Percentiles rank a stretch among this genome's conserved stretches.
phyloP scores from a whole-genome alignment of 1,140 invertebrate genomes.

The Bombus soroeensis region DNA sequence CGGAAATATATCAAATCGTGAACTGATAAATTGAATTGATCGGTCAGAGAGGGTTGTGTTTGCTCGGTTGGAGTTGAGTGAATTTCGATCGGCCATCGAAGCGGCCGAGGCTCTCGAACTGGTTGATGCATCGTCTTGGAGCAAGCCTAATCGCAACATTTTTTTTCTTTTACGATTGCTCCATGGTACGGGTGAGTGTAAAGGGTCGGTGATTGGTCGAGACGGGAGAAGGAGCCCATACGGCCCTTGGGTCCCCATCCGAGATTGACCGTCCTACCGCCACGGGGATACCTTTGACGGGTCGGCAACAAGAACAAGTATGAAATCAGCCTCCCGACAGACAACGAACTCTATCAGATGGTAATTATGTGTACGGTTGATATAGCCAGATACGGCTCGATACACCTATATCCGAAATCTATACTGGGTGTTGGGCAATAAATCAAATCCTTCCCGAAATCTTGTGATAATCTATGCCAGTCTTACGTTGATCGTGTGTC shows the following conservation, averaged over 20 bases:
- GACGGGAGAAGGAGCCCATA: conserved; percentile 73
- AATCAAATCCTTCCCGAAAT: conserved; percentile 35
- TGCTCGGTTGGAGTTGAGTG: conserved; percentile 26
- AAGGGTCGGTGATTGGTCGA: conserved; percentile 79
- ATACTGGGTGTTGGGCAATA: conserved; percentile 75
- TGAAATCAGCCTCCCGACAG: conserved; percentile 81
- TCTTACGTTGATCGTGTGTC: neutral
- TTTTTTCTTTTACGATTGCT: conserved; percentile 61
- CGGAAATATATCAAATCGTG: no score
- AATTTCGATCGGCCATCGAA: conserved; percentile 76
- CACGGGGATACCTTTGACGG: conserved; percentile 80
- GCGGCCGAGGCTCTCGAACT: conserved; percentile 58
- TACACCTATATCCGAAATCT: conserved; percentile 80
- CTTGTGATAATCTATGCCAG: neutral
- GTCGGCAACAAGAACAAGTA: conserved; percentile 80
- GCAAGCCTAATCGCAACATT: conserved; percentile 62
- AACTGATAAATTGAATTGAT: no score
- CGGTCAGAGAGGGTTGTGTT: no score
- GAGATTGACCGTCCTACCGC: conserved; percentile 80
- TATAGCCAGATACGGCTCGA: conserved; percentile 77
- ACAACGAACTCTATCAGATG: conserved; percentile 83
- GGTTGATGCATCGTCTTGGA: conserved; percentile 63
- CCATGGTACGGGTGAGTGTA: conserved; percentile 60
- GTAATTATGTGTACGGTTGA: conserved; percentile 82
- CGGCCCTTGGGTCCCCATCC: conserved; percentile 78